Base-by-base conservation (phyloP, 2,797 vertebrate genomes). In the Sus cebifrons region DNA sequence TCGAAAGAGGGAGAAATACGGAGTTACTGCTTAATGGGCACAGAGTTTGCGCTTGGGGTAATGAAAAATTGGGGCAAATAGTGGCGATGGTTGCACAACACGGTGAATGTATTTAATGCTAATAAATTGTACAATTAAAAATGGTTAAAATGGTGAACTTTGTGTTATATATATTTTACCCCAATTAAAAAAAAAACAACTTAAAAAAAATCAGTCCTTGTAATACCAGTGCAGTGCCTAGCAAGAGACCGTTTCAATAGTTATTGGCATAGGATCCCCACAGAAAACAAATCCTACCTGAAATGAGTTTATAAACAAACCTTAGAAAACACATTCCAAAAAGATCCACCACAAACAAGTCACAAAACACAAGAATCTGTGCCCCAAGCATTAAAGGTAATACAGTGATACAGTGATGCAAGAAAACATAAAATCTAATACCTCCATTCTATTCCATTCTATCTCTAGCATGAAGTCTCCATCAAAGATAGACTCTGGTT, bases 271-370 rank as follows among this genome's bases (percentile, higher is more conserved):
- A 18, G 23, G 29, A 86, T 62, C 29, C 8, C 64, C 74, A 64
- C 21, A 36, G 64, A 79, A 79, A 93, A 49, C 29, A 79, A 93
- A 52, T 73, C 67, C 29, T 52, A 29, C 6, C 29, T 64, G 21
- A 74, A 44, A 65, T 54, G 36, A 62, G 25, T 40, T 91, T 54
- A 93, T n/a, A 64, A 62, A 54, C 75, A 93, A 68, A 87, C 56
- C 29, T 87, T 64, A 73, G 21, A 54, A 86, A 93, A 70, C 49
- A 86, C 29, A 93, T 16, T 20, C 6, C 29, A 27, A 92, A 92
- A 86, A 36, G 62, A 78, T 49, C 73, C 73, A 78, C 36, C 36
- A 86, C 11, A 23, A 79, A 62, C n/a, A 54, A 64, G 12, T 49
- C 36, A 78, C 58, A 58, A 78, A 78, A 73, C 1, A 78, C 25